These are phyloP conservation scores for Saccostrea cuccullata DNA, from an alignment of 1,140 invertebrate species.

Conservation along the genomic window DNA sequence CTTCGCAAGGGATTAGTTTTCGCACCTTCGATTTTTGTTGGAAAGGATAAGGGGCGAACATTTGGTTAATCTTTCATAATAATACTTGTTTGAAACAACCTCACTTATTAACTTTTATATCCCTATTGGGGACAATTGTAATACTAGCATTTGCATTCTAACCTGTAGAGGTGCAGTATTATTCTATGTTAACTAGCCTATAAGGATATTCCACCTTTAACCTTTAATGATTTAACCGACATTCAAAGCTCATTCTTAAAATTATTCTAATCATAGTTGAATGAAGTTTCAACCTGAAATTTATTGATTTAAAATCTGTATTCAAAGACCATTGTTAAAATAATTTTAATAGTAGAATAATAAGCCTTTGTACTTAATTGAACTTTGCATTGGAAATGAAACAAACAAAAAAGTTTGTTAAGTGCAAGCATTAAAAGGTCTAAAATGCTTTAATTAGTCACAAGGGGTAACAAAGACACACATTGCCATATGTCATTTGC, in stretches of 20 bases:
- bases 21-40: neutral
- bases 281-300: neutral
- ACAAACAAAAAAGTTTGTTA: slow-evolving; percentile 1
- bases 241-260: too few relatives aligned
- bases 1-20: slow-evolving; percentile 22
- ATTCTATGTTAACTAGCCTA: too few relatives aligned
- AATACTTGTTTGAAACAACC: neutral
- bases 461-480: neutral
- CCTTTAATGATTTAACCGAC: neutral
- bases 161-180: neutral
- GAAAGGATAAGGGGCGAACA: neutral
- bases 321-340: too few relatives aligned
- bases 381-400: neutral
- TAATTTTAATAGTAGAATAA: neutral
- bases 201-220: neutral
- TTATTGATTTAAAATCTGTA: neutral
- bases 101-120: neutral
- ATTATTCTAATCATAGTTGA: too few relatives aligned
- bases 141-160: neutral
- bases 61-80: neutral
- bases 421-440: neutral
- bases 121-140: neutral
- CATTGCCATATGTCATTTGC: slow-evolving; percentile 34
- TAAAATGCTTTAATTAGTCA: slow-evolving; percentile 28
- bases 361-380: neutral